phyloP scores from a whole-genome alignment of 2,797 vertebrate species.

The Diceros bicornis region DNA sequence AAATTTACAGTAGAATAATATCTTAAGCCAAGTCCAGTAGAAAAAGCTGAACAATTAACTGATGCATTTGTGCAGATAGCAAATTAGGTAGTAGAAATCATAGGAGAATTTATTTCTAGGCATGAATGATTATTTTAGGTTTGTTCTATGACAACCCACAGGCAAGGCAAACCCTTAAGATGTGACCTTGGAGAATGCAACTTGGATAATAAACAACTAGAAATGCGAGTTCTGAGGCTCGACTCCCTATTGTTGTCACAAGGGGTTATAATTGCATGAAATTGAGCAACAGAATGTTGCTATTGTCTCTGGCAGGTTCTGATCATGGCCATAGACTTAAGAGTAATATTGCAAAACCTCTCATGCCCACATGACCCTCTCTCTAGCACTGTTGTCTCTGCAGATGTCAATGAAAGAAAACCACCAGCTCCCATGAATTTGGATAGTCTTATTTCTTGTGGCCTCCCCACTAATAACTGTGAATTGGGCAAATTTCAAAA shows the following conservation, averaged over 20 bases:
- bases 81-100: not conserved
- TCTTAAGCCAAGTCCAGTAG: not conserved
- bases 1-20: not conserved
- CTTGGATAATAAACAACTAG: not conserved
- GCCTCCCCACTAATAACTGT: not conserved
- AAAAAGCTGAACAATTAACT: not conserved
- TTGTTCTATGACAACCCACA: not conserved
- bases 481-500: not conserved
- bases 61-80: not conserved
- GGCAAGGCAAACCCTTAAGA: not conserved
- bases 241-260: not conserved
- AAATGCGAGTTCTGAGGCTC: not conserved
- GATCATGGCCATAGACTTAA: not conserved
- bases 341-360: not conserved
- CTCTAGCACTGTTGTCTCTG: not conserved
- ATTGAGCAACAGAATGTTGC: not conserved
- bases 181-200: slow-evolving; percentile 3
- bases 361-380: not conserved
- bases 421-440: not conserved
- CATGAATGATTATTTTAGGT: not conserved
- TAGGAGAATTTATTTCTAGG: not conserved
- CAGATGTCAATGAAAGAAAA: not conserved
- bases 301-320: not conserved
- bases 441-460: not conserved
- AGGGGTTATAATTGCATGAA: not conserved